Percentiles rank a stretch among this genome's conserved stretches.
Evolutionary conservation across 2,113 vertebrate genomes (phyloP).

Genomic region (Ailurus styani): DNA sequence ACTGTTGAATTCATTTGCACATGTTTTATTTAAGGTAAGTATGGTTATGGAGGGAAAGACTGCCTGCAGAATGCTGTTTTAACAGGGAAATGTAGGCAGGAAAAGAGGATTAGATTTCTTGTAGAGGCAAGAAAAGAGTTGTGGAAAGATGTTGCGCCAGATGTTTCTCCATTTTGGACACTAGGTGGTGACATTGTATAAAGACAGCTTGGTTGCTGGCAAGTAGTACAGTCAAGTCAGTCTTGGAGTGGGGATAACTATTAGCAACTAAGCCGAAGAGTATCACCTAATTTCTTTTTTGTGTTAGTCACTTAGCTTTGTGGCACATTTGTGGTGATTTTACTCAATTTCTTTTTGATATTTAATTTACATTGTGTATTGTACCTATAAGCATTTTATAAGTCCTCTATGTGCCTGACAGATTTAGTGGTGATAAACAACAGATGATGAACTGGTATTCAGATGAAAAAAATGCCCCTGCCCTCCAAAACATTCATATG

Average conservation of each 20-base stretch:
- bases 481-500: neutral
- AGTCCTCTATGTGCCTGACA: neutral
- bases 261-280: neutral
- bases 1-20: neutral
- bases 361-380: neutral
- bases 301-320: neutral
- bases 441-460: neutral
- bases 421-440: neutral
- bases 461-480: neutral
- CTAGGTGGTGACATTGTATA: constrained; percentile 55
- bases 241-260: neutral
- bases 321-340: neutral
- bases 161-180: constrained; percentile 2
- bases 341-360: constrained; percentile 6
- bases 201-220: constrained; percentile 53
- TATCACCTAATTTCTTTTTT: neutral
- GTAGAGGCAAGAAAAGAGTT: neutral
- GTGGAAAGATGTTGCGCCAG: neutral
- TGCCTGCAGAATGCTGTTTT: neutral
- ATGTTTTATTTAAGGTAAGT: neutral
- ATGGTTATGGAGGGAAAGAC: neutral
- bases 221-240: neutral
- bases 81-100: neutral
- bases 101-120: neutral
- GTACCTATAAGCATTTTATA: neutral